A percentile compares a stretch with the other conserved stretches of the same genome.
Conservation (phyloP, 1,140 invertebrate genomes). For the Eupeodes corollae region DNA sequence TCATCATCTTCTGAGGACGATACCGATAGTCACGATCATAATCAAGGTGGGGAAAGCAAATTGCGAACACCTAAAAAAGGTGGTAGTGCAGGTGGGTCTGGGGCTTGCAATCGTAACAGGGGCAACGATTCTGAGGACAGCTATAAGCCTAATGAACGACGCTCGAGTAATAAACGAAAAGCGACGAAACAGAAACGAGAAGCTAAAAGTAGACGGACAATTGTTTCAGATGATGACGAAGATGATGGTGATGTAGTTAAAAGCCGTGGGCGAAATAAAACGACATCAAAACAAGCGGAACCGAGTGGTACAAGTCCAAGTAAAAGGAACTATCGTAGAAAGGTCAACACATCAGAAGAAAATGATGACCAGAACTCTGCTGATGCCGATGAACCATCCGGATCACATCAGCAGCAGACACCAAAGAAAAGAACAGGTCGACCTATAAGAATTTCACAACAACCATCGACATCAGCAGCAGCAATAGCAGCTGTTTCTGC, state of each 20-base stretch:
- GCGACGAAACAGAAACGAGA: neutral
- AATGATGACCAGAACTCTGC: slow-evolving; percentile 5
- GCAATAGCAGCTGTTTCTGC: neutral
- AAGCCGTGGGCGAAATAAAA: neutral
- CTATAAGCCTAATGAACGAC: slow-evolving; percentile 33
- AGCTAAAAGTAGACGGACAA: neutral
- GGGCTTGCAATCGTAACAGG: slow-evolving; percentile 15
- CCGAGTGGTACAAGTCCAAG: slow-evolving; percentile 1
- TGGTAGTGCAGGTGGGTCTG: slow-evolving; percentile 1
- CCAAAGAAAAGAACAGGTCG: slow-evolving; percentile 19
- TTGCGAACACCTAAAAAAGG: slow-evolving; percentile 14
- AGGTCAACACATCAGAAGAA: slow-evolving; percentile 9
- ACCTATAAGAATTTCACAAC: slow-evolving; percentile 4
- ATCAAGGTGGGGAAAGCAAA: slow-evolving; percentile 10
- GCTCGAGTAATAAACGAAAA: slow-evolving; percentile 6
- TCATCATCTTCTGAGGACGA: slow-evolving; percentile 1
- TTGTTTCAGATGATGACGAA: neutral
- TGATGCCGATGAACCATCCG: neutral
- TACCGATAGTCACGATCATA: slow-evolving; percentile 3
- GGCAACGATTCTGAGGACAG: slow-evolving; percentile 36
- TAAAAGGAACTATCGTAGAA: slow-evolving; percentile 1
- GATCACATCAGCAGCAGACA: slow-evolving; percentile 1
- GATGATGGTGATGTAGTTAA: neutral
- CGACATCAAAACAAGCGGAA: neutral
- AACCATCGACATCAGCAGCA: neutral